phyloP scores from a whole-genome alignment of 35 echinoderm and acorn worm genomes.

The Amphiura filiformis region DNA sequence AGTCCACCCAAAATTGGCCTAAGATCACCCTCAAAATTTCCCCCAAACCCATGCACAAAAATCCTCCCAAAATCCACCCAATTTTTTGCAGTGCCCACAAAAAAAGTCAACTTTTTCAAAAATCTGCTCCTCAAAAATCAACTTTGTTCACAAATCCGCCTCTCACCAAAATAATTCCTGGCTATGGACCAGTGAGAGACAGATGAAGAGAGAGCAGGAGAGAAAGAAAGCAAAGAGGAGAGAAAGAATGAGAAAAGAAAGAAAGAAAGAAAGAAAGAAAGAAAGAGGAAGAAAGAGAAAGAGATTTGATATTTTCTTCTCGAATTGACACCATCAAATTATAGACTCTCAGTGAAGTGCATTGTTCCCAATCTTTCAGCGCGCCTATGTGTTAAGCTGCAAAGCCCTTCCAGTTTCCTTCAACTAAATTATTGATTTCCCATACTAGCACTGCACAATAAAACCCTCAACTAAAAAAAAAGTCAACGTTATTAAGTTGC shows the following conservation, averaged over 20 bases:
- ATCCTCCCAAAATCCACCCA: no score
- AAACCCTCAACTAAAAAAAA: not conserved
- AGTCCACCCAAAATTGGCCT: no score
- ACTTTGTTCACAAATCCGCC: no score
- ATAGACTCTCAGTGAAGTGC: not conserved
- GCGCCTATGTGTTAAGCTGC: not conserved
- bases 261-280: not conserved
- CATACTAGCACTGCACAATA: not conserved
- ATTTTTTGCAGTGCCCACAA: no score
- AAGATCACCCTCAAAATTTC: no score
- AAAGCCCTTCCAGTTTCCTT: not conserved
- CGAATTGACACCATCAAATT: not conserved
- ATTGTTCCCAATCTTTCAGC: conserved; percentile 6
- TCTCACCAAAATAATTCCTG: not conserved
- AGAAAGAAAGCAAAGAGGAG: not conserved
- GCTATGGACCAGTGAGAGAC: not conserved
- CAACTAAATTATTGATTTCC: conserved; percentile 12
- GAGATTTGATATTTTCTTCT: not conserved
- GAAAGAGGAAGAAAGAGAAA: not conserved
- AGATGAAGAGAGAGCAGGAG: not conserved
- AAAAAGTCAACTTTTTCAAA: no score
- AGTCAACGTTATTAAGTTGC: not conserved
- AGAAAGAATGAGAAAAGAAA: not conserved
- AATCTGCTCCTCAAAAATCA: no score
- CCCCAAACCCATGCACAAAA: no score